Evolutionary conservation across 1,140 invertebrate species (phyloP).

Genomic region (Zaprionus camerounensis): DNA sequence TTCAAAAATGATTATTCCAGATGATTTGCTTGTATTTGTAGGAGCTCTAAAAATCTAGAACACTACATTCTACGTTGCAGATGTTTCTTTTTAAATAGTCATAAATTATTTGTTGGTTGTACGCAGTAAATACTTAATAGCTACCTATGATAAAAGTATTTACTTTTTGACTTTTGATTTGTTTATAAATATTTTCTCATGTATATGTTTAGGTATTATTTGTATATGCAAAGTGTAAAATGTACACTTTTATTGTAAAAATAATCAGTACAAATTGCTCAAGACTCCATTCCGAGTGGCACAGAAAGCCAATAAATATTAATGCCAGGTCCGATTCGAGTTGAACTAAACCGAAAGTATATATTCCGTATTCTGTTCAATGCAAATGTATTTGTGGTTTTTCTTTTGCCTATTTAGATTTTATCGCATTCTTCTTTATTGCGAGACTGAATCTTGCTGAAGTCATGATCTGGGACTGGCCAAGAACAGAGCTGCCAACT

Average conservation of each 20-base stretch:
- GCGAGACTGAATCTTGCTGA: neutral
- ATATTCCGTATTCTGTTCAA: too few relatives aligned
- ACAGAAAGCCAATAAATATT: slow-evolving; percentile 14
- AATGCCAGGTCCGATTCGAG: slow-evolving; percentile 2
- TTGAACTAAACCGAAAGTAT: neutral
- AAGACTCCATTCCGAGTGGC: slow-evolving; percentile 33
- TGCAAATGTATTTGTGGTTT: slow-evolving; percentile 1
- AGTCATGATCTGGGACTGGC: neutral
- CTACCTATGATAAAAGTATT: slow-evolving; percentile 49
- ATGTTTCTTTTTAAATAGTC: slow-evolving; percentile 42
- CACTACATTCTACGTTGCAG: slow-evolving; percentile 41
- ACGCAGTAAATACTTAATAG: slow-evolving; percentile 58
- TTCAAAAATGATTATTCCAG: slow-evolving; percentile 69
- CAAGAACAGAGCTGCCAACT: neutral
- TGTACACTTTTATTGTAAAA: slow-evolving; percentile 51
- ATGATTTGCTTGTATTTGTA: slow-evolving; percentile 7
- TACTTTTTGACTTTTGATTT: slow-evolving; percentile 47
- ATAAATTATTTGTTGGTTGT: slow-evolving; percentile 69
- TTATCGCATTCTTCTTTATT: neutral
- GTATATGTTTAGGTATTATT: slow-evolving; percentile 56
- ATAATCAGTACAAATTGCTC: slow-evolving; percentile 74
- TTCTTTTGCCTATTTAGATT: neutral
- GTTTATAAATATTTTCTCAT: slow-evolving; percentile 50
- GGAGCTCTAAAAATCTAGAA: slow-evolving; percentile 25
- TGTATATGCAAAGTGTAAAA: slow-evolving; percentile 53